phyloP scores from a whole-genome alignment of 2,113 vertebrate species.

The Brienomyrus longianalis region DNA sequence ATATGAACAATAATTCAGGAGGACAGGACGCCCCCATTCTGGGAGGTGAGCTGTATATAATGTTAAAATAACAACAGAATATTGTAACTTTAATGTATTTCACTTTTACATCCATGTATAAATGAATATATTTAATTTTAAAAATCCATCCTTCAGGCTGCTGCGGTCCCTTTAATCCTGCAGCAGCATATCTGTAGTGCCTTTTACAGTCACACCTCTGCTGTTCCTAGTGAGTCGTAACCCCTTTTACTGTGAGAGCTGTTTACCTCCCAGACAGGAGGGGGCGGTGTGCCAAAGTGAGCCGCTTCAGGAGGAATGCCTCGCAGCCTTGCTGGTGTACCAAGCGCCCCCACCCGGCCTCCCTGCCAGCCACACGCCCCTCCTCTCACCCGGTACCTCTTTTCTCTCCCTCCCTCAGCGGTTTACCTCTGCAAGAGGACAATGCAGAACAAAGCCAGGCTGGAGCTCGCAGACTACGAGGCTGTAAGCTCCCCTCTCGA shows the following conservation, averaged over 20 bases:
- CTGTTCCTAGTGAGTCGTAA: not conserved
- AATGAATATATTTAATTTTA: not conserved
- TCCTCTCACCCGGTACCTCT: slow-evolving; percentile 6
- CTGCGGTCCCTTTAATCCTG: not conserved
- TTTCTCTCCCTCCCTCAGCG: slow-evolving; percentile 52
- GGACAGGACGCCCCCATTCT: not conserved
- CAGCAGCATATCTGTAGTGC: not conserved
- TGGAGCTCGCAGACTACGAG: slow-evolving; percentile 81
- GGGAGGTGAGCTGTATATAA: too few species aligned
- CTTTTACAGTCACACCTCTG: not conserved
- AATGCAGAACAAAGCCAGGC: slow-evolving; percentile 81
- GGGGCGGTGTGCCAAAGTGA: too few species aligned
- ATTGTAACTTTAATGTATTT: not conserved
- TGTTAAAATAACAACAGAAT: not conserved
- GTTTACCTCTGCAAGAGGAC: slow-evolving; percentile 85
- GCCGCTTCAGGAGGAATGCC: not conserved
- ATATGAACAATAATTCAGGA: not conserved
- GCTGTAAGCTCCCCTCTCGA: slow-evolving; percentile 62
- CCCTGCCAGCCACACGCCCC: not conserved
- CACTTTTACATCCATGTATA: not conserved
- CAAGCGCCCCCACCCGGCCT: not conserved
- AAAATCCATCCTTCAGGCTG: not conserved
- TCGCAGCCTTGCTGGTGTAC: not conserved
- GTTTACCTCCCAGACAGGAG: not conserved
- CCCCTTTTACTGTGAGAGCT: not conserved